Evolutionary conservation across 1,140 invertebrate genomes (phyloP), one percentile per base, ranked within the genome.

Genomic region (Platyscapa corneri): DNA sequence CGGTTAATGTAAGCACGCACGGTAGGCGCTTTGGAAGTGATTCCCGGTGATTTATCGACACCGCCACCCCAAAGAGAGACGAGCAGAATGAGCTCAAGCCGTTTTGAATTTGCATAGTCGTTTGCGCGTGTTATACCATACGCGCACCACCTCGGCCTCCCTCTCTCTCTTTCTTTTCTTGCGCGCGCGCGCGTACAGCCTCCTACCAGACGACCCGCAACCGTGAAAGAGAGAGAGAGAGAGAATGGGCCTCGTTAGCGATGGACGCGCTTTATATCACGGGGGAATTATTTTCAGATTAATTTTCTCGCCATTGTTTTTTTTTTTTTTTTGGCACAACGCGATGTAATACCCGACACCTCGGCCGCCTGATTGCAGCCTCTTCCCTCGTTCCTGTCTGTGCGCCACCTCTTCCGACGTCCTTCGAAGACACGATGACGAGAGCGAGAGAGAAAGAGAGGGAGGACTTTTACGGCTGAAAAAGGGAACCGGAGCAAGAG

Each of bases 1-100:
- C 86, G 85, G 87, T 81, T 90, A 88, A 87, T 86, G 85, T 88
- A 82, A 78, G 80, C 77, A 37, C 74, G 34, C 88, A 88, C 88
- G 87, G 88, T 88, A 90, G 88, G 88, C 87, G 87, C 89, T 89
- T 90, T 90, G 88, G 87, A 89, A 89, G 88, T 89, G 89, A 90
- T 89, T 89, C 87, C 74, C 83, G 78, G 87, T 90, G 89, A 89
- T 89, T 90, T 90, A 90, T 90, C 88, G 89, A 89, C 88, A 88
- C 84, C 86, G 87, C 88, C 88, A 87, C 89, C 89, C 89, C 83
- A 87, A 85, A 90, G 86, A 72, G 46, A 67, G 74, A 67, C 34
- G 75, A 79, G 77, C 30, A 1, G 56, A 79, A 34, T 7, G 46
- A 77, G 30, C 14, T 20, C 39, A 32, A 49, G 72, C 53, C 72